phyloP scores from a whole-genome alignment of 2,113 vertebrate species.

The Percopsis transmontana region DNA sequence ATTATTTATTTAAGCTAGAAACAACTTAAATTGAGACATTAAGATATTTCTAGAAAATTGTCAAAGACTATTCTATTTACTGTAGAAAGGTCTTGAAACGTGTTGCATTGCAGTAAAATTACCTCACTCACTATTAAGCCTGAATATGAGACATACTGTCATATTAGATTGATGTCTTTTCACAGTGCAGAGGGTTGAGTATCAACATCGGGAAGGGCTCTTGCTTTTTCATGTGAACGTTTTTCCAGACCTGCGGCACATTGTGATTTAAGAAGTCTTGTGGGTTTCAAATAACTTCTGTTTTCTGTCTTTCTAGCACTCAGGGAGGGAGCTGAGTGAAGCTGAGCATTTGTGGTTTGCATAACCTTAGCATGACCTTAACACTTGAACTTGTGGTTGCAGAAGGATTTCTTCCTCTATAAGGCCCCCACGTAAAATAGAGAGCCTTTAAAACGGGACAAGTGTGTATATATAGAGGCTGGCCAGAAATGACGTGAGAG shows the following conservation, averaged over 20 bases:
- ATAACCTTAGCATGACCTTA: slow-evolving; percentile 11
- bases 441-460: not conserved
- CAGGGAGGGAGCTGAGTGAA: not conserved
- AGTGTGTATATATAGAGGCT: not conserved
- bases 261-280: slow-evolving; percentile 5
- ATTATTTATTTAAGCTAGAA: no score
- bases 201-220: not conserved
- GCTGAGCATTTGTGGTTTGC: not conserved
- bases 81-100: no score
- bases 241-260: slow-evolving; percentile 28
- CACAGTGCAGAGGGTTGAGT: not conserved
- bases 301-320: slow-evolving; percentile 26
- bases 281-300: slow-evolving; percentile 31
- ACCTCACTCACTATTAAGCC: no score
- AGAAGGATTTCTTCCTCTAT: slow-evolving; percentile 12
- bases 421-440: no score
- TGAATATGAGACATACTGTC: no score
- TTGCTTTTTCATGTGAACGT: slow-evolving; percentile 34
- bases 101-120: no score
- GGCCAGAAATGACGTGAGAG: not conserved
- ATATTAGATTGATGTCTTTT: no score
- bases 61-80: no score
- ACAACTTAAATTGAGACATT: no score
- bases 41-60: no score
- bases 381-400: slow-evolving; percentile 1